These are phyloP conservation scores for Coranthus polyacanthus DNA, from an alignment of 2,797 vertebrate genomes.

Conservation along the genomic window DNA sequence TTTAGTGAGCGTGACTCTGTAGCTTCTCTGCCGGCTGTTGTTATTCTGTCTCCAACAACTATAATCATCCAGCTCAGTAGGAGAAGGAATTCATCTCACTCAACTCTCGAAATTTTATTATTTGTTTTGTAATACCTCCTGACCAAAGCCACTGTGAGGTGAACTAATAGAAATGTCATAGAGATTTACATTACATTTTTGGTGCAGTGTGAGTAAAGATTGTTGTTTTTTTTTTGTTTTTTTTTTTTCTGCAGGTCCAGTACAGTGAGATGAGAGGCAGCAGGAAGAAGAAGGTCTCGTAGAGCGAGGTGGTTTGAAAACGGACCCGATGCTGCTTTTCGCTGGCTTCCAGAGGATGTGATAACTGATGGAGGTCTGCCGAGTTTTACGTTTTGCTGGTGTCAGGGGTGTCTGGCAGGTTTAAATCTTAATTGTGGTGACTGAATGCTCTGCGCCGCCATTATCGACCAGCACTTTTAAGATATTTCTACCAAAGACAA, in stretches of 20 bases:
- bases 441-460: neutral
- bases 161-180: neutral
- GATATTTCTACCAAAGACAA: constrained; percentile 51
- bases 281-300: constrained; percentile 88
- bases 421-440: constrained; percentile 17
- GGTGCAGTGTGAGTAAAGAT: neutral
- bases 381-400: constrained; percentile 2
- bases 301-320: constrained; percentile 46
- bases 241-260: constrained; percentile 88
- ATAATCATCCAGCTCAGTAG: neutral
- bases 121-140: neutral
- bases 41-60: constrained; percentile 7
- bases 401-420: neutral
- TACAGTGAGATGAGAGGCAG: constrained; percentile 85
- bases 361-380: neutral
- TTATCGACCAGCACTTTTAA: constrained; percentile 5
- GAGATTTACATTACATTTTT: neutral
- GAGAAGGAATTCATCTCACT: neutral
- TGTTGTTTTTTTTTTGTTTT: neutral
- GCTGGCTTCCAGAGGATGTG: neutral
- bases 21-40: constrained; percentile 28
- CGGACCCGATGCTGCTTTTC: constrained; percentile 17
- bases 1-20: constrained; percentile 36
- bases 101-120: neutral
- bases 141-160: neutral